phyloP scores from a whole-genome alignment of 2,797 vertebrate species.

The Acropternis orthonyx region DNA sequence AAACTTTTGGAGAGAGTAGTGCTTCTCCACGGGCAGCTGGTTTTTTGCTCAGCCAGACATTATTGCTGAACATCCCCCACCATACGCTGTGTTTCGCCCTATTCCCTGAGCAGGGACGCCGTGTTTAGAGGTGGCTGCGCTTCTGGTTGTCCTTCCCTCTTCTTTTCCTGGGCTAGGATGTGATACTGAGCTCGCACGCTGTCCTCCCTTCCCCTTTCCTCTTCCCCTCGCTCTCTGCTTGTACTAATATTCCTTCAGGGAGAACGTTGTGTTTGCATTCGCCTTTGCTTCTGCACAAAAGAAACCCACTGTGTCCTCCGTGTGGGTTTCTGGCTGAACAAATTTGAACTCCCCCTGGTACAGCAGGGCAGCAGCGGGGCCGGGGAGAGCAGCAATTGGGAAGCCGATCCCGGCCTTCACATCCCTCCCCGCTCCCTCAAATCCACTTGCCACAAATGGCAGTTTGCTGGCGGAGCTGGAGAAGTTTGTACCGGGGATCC shows the following conservation, averaged over 20 bases:
- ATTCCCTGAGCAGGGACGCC: not conserved
- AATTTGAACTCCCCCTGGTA: constrained; percentile 34
- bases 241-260: constrained; percentile 42
- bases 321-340: constrained; percentile 67
- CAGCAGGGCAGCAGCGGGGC: not conserved
- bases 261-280: constrained; percentile 45
- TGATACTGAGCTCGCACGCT: not conserved
- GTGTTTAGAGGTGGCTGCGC: not conserved
- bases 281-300: constrained; percentile 36
- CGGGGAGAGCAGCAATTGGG: not conserved
- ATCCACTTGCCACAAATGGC: not conserved
- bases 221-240: not conserved
- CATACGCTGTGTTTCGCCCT: not conserved
- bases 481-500: not conserved
- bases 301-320: constrained; percentile 63
- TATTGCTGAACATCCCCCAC: not conserved
- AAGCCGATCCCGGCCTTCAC: not conserved
- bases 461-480: not conserved
- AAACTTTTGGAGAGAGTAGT: constrained; percentile 72
- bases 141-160: not conserved
- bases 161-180: not conserved
- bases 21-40: constrained; percentile 49
- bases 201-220: constrained; percentile 16
- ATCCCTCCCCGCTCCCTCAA: not conserved
- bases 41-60: constrained; percentile 6